Conservation (phyloP, 2,113 vertebrate genomes). For the Aegotheles bennettii region DNA sequence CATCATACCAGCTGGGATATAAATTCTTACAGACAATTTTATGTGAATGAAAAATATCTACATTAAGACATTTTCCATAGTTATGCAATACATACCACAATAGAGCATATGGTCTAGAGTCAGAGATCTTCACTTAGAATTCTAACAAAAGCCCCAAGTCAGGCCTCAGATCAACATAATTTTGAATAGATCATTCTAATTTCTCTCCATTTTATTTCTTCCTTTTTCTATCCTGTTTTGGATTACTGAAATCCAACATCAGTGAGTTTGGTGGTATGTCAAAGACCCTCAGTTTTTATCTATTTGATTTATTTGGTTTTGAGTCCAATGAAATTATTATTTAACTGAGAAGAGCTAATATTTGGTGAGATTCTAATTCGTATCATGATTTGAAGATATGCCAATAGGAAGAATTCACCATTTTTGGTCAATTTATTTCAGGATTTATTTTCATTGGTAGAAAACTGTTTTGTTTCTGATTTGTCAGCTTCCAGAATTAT, state of each 20-base stretch:
- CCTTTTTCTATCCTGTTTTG: not conserved
- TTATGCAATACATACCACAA: conserved; percentile 42
- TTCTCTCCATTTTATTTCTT: not conserved
- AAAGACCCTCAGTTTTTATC: not conserved
- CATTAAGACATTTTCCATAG: conserved; percentile 62
- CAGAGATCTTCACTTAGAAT: conserved; percentile 1
- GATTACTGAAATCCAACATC: not conserved
- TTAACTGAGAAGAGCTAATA: not conserved
- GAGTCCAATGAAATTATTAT: not conserved
- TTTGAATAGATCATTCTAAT: not conserved
- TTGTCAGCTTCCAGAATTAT: not conserved
- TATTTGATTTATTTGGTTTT: not conserved
- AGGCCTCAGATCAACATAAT: not conserved
- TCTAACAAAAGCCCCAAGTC: not conserved
- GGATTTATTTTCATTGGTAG: not conserved
- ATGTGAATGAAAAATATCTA: conserved; percentile 63
- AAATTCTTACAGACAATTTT: conserved; percentile 69
- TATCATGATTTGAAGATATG: not conserved
- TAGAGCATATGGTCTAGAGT: conserved; percentile 24
- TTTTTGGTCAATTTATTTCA: not conserved
- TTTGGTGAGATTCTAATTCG: not conserved
- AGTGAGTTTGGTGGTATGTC: not conserved
- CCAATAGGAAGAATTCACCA: not conserved
- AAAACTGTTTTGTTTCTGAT: not conserved
- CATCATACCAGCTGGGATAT: conserved; percentile 59